phyloP scores from a whole-genome alignment of 2,797 vertebrate genomes.

The Rhyacichthys aspro region DNA sequence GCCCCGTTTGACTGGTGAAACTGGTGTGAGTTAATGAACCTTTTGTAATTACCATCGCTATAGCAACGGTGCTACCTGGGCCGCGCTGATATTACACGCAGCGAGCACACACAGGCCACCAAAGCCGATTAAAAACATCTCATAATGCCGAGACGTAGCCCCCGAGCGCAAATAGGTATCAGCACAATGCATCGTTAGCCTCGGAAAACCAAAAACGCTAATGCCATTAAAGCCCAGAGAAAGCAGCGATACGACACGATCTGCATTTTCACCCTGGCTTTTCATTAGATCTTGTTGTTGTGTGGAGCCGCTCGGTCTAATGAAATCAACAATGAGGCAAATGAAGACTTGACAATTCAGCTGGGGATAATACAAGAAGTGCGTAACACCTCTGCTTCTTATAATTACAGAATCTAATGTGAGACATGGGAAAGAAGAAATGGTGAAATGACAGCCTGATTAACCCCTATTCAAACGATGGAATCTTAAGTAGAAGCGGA shows the following conservation, averaged over 20 bases:
- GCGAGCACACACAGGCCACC: conserved; percentile 74
- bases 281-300: conserved; percentile 72
- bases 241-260: conserved; percentile 71
- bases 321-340: conserved; percentile 69
- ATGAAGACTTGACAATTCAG: conserved; percentile 48
- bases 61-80: conserved; percentile 83
- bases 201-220: conserved; percentile 77
- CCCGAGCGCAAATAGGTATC: conserved; percentile 83
- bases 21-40: conserved; percentile 91
- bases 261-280: conserved; percentile 69
- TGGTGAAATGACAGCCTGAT: conserved; percentile 25
- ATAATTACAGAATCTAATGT: conserved; percentile 32
- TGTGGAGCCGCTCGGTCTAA: conserved; percentile 59
- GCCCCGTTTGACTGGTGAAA: conserved; percentile 84
- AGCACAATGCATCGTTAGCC: conserved; percentile 85
- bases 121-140: conserved; percentile 86
- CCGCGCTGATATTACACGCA: conserved; percentile 84
- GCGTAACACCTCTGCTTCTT: conserved; percentile 20
- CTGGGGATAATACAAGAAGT: conserved; percentile 43
- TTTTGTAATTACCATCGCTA: conserved; percentile 91
- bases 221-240: conserved; percentile 70
- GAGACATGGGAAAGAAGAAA: conserved; percentile 28
- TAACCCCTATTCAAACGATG: conserved; percentile 6
- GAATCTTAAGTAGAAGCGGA: conserved; percentile 7
- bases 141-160: conserved; percentile 79